Evolutionary conservation across 2,888 invertebrate species (phyloP).

Genomic region (Microdon myrmicae): DNA sequence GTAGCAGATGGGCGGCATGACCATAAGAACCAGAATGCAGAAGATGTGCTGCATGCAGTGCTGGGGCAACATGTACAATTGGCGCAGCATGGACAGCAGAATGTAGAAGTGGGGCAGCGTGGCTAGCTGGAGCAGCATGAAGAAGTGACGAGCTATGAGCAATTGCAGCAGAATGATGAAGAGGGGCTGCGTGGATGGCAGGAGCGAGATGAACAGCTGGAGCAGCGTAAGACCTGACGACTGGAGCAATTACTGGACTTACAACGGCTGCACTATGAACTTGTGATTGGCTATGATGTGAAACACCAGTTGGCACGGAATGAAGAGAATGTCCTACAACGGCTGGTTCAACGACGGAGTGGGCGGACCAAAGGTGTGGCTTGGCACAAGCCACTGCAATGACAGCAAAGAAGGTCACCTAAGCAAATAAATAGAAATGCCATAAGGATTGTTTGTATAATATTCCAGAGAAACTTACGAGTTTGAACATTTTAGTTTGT

Average conservation of each 20-base stretch:
- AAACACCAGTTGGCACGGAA: slow-evolving; percentile 63
- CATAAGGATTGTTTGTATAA: too few species aligned
- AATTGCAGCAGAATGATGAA: too few species aligned
- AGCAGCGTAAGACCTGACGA: slow-evolving; percentile 14
- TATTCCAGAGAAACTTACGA: neutral
- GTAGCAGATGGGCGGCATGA: too few species aligned
- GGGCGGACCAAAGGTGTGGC: slow-evolving; percentile 15
- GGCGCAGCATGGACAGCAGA: slow-evolving; percentile 47
- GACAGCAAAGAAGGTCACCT: slow-evolving; percentile 43
- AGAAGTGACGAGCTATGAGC: too few species aligned
- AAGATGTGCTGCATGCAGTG: too few species aligned
- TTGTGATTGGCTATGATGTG: slow-evolving; percentile 68
- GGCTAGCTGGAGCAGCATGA: slow-evolving; percentile 44
- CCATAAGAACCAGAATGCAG: too few species aligned
- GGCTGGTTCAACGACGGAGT: slow-evolving; percentile 7
- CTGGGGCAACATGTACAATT: slow-evolving; percentile 32
- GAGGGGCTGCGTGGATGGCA: too few species aligned
- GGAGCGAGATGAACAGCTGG: slow-evolving; percentile 49
- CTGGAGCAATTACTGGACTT: slow-evolving; percentile 43
- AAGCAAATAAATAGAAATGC: neutral
- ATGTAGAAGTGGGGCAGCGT: slow-evolving; percentile 30
- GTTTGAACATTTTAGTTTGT: slow-evolving; percentile 8
- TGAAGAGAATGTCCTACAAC: slow-evolving; percentile 20
- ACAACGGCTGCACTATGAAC: slow-evolving; percentile 62
- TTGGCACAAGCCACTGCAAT: slow-evolving; percentile 18